phyloP scores from a whole-genome alignment of 2,113 vertebrate species.

The Hassar affinis region DNA sequence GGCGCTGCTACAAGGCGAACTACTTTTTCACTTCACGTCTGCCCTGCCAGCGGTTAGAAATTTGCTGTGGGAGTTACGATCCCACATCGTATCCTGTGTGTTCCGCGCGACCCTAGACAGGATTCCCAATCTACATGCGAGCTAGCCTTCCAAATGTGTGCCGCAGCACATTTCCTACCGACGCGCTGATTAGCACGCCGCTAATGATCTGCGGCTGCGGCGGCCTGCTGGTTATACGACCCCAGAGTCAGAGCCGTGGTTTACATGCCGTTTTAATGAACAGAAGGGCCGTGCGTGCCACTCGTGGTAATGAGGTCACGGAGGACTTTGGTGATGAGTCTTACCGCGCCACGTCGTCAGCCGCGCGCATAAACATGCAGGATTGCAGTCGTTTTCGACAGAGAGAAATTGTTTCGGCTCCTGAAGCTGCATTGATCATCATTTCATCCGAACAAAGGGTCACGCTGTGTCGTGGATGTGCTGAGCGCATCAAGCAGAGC shows the following conservation, averaged over 20 bases:
- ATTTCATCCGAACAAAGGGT: not conserved
- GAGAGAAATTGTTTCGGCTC: not conserved
- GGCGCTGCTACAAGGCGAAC: not conserved
- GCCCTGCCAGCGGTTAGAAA: not conserved
- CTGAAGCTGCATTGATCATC: conserved; percentile 26
- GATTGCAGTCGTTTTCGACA: not conserved
- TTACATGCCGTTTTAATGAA: conserved; percentile 34
- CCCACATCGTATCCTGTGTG: not conserved
- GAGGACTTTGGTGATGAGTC: conserved; percentile 38
- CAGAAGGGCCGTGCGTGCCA: conserved; percentile 27
- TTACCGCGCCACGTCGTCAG: not conserved
- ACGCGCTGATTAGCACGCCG: conserved; percentile 15
- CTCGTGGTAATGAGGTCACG: conserved; percentile 58
- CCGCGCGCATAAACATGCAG: conserved; percentile 24
- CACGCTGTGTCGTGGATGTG: not conserved
- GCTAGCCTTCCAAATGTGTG: not conserved
- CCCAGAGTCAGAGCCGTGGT: conserved; percentile 25
- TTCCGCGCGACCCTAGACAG: not conserved
- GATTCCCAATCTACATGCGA: not conserved
- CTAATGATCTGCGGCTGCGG: conserved; percentile 8
- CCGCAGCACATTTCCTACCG: not conserved
- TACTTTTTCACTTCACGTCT: not conserved
- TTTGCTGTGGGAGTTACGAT: not conserved
- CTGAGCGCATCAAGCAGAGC: not conserved
- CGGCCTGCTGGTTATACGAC: conserved; percentile 40